Evolutionary conservation across 2,113 vertebrate genomes (phyloP).

Genomic region (Mus pahari): DNA sequence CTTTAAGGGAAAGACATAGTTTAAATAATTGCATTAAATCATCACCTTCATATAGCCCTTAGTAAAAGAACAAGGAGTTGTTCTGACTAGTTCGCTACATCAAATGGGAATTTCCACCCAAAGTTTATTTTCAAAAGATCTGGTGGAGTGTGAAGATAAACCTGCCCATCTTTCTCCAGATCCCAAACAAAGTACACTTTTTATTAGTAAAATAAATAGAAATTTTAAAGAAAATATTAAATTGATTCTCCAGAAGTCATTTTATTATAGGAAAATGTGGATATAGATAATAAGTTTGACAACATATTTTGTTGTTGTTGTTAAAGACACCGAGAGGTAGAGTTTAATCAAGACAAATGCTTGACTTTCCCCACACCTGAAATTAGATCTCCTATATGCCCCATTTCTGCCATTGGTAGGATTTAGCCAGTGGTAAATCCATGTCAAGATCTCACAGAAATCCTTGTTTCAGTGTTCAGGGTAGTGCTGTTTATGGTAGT

Average conservation of each 20-base stretch:
- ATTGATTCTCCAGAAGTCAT: neutral
- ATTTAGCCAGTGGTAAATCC: neutral
- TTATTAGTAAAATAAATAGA: neutral
- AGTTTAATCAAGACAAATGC: neutral
- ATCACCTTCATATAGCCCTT: neutral
- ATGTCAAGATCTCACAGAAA: neutral
- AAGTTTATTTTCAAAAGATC: neutral
- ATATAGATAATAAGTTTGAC: neutral
- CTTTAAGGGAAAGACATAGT: neutral
- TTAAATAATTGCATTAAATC: conserved; percentile 32
- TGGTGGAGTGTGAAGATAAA: neutral
- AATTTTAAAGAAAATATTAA: neutral
- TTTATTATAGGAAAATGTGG: neutral
- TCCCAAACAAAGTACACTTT: neutral
- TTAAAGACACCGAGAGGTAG: neutral
- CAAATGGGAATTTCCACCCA: neutral
- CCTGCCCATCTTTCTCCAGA: neutral
- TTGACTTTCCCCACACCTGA: neutral
- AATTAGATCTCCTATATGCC: neutral
- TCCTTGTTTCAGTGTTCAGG: neutral
- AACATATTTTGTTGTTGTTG: neutral
- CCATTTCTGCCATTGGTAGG: neutral
- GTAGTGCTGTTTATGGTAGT: neutral
- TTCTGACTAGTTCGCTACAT: neutral
- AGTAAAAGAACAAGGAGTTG: neutral